Percentiles rank a stretch among this genome's conserved stretches.
Conservation (phyloP, 2,113 vertebrate genomes). For the Cheirogaleus medius region DNA sequence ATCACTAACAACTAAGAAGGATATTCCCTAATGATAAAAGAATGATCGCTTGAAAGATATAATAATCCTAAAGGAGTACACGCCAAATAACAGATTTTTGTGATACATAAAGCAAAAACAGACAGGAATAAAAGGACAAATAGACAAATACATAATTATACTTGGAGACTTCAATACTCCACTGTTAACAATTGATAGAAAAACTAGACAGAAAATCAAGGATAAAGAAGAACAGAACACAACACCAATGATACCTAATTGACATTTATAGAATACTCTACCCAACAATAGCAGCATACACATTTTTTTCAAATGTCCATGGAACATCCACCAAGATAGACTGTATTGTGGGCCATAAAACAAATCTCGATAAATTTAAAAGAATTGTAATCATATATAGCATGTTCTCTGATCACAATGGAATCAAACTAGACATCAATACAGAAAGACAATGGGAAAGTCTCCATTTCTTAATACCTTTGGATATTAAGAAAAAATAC, state of each 20-base stretch:
- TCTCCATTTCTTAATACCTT: not conserved
- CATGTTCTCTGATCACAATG: not conserved
- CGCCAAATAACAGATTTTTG: not conserved
- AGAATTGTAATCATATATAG: not conserved
- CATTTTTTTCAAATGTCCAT: not conserved
- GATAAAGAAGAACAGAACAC: not conserved
- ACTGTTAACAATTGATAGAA: not conserved
- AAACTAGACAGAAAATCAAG: not conserved
- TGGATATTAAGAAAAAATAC: not conserved
- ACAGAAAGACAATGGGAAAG: not conserved
- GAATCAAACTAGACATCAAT: not conserved
- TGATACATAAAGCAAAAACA: not conserved
- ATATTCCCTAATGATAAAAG: not conserved
- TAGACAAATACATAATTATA: not conserved
- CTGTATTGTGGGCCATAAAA: not conserved
- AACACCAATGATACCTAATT: not conserved
- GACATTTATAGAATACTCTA: not conserved
- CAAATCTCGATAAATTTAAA: not conserved
- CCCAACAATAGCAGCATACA: not conserved
- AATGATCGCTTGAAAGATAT: not conserved
- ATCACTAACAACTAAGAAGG: not conserved
- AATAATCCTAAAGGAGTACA: not conserved
- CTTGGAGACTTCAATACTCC: not conserved
- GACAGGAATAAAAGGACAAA: not conserved
- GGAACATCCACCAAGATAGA: not conserved